A percentile compares a stretch with the other conserved stretches of the same genome.
phyloP scores from a whole-genome alignment of 37 sponge, comb jelly and placozoan species.

The Spongilla lacustris region DNA sequence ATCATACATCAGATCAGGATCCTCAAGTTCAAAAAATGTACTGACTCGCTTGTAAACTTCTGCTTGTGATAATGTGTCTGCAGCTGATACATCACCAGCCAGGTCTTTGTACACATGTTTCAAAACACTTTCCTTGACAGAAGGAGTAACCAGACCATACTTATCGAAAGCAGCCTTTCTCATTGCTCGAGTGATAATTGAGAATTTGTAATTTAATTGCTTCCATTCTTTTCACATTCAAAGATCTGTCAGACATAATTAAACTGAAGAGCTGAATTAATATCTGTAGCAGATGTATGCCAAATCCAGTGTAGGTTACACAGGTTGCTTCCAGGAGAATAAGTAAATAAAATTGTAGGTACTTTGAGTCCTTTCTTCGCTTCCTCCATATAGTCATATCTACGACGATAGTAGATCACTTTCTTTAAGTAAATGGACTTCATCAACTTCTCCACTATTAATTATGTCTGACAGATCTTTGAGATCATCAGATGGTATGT shows the following conservation, averaged over 20 bases:
- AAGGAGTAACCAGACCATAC: constrained; percentile 33
- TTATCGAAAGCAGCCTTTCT: constrained; percentile 14
- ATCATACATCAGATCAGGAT: constrained; percentile 20
- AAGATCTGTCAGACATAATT: background rate
- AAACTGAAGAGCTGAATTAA: constrained; percentile 20
- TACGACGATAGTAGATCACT: background rate
- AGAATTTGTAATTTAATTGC: constrained; percentile 12
- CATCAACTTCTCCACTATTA: too few species aligned
- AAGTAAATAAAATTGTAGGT: constrained; percentile 7
- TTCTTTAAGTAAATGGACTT: too few species aligned
- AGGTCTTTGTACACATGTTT: constrained; percentile 21
- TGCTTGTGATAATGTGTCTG: background rate
- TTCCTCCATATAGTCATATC: constrained; percentile 16
- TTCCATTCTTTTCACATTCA: too few species aligned
- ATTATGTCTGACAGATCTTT: too few species aligned
- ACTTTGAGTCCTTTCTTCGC: constrained; percentile 32
- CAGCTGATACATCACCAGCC: constrained; percentile 27
- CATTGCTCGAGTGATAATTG: constrained; percentile 55
- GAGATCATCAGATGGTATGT: too few species aligned
- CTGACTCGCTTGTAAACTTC: constrained; percentile 12
- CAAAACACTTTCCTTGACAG: constrained; percentile 5
- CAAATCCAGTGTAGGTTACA: constrained; percentile 31
- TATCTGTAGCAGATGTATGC: constrained; percentile 8
- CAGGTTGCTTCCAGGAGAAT: constrained; percentile 20
- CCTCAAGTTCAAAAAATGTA: constrained; percentile 44